Percentiles rank a stretch among this genome's conserved stretches.
Evolutionary conservation across 37 sponge, comb jelly and placozoan species (phyloP).

Genomic region (Aphrocallistes beatrix): DNA sequence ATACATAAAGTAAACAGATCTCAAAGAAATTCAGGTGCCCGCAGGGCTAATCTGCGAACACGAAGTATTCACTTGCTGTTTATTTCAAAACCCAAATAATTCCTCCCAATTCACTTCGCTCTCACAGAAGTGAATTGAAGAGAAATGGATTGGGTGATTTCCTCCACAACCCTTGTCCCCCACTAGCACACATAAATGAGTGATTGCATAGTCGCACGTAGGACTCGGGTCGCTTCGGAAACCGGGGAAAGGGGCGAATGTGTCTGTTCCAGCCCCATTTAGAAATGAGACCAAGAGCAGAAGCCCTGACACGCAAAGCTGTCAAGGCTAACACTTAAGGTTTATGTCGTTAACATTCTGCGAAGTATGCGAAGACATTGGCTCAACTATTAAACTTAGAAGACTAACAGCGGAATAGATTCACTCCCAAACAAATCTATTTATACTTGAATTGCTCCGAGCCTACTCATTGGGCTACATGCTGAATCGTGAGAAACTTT

Average conservation of each 20-base stretch:
- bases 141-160: background rate
- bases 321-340: background rate
- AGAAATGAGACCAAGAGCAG: background rate
- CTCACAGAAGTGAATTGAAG: too few relatives aligned
- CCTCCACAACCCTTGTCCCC: background rate
- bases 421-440: too few relatives aligned
- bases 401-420: background rate
- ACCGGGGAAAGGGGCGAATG: background rate
- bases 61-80: too few relatives aligned
- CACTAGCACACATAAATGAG: background rate
- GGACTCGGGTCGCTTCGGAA: background rate
- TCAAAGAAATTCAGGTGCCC: too few relatives aligned
- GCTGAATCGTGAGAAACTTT: too few relatives aligned
- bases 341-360: background rate
- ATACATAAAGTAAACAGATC: too few relatives aligned
- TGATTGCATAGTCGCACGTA: background rate
- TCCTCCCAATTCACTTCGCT: too few relatives aligned
- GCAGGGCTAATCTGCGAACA: too few relatives aligned
- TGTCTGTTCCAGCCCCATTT: background rate
- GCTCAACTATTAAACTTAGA: background rate
- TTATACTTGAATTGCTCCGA: too few relatives aligned
- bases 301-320: background rate
- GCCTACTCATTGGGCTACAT: too few relatives aligned
- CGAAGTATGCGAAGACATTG: background rate
- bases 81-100: too few relatives aligned